A percentile compares a stretch with the other conserved stretches of the same genome.
These are phyloP conservation scores for Brassicogethes aeneus DNA, from an alignment of 2,888 invertebrate species.

Conservation along the genomic window DNA sequence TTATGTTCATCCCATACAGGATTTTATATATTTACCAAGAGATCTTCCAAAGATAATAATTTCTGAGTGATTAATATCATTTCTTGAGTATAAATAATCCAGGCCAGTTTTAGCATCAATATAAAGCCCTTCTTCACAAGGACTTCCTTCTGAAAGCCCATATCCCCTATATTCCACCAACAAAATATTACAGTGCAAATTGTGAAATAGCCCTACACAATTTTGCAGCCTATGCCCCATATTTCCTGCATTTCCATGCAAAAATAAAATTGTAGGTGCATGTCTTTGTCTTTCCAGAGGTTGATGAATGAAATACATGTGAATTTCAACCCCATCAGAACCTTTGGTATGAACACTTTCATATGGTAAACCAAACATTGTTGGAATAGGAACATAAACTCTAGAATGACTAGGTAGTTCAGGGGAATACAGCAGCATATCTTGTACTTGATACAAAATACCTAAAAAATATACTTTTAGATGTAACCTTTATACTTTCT, in stretches of 20 bases:
- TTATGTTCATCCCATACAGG: background rate
- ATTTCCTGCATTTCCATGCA: conserved; percentile 96
- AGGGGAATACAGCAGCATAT: conserved; percentile 79
- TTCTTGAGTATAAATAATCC: conserved; percentile 71
- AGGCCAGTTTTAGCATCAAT: conserved; percentile 81
- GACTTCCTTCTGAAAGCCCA: conserved; percentile 82
- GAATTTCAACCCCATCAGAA: conserved; percentile 67
- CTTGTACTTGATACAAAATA: conserved; percentile 78
- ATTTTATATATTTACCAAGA: conserved; percentile 45
- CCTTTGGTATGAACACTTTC: conserved; percentile 73
- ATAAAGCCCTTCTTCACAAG: conserved; percentile 80
- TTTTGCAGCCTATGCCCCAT: conserved; percentile 89
- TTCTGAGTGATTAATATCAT: conserved; percentile 75
- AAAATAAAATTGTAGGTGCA: conserved; percentile 77
- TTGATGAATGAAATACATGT: conserved; percentile 76
- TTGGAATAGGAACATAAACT: conserved; percentile 79
- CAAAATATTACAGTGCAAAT: conserved; percentile 75
- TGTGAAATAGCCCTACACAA: conserved; percentile 75
- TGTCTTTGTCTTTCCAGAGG: conserved; percentile 54
- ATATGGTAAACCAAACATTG: conserved; percentile 76
- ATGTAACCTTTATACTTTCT: background rate
- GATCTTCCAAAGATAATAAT: conserved; percentile 88
- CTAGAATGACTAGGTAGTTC: conserved; percentile 83
- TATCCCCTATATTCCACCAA: conserved; percentile 95
- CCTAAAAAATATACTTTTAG: conserved; percentile 44